Evolutionary conservation across 2,888 invertebrate genomes (phyloP), one percentile per base, ranked within the genome.

Genomic region (Oxytorus armatus): DNA sequence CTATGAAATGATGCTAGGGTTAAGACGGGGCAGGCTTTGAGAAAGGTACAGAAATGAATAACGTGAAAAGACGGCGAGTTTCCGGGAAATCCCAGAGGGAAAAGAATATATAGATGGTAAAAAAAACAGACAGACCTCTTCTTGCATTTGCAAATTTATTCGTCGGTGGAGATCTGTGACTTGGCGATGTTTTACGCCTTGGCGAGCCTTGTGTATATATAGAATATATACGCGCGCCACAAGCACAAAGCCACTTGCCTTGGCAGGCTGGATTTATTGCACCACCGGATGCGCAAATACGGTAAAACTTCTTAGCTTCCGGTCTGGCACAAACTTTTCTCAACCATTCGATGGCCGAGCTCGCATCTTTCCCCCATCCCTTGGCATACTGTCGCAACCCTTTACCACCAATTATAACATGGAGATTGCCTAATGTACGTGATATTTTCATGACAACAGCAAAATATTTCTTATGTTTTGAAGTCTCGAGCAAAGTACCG

Each of bases 301-400:
- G 91, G 90, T 91, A 88, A 90, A 90, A 90, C 91, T 92, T 91
- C 87, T 86, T 86, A 83, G 89, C 88, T 90, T 92, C 91, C 91
- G 90, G 86, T 86, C 86, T 89, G 87, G 86, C 88, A 89, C 87
- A 89, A 91, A 91, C 87, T 90, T 91, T 90, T 87, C 89, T 89
- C 85, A 77, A 81, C 68, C 83, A 75, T 80, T 74, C 80, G 75
- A 83, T 78, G 75, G 69, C 73, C 76, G 33, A 53, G 42, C 53
- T 53, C 36, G 51, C 29, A 33, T 70, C 65, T 73, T 76, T 77
- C 74, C 39, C 42, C 47, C 36, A 65, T 23, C 68, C 29, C 74
- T 47, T n/a, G 42, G 72, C 42, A 65, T 61, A 74, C 68, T 49
- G 44, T 44, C 69, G 65, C 68, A 18, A 16, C 65, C 66, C 18